Base-by-base conservation (phyloP, 2,113 vertebrate genomes). In the Cynocephalus volans region DNA sequence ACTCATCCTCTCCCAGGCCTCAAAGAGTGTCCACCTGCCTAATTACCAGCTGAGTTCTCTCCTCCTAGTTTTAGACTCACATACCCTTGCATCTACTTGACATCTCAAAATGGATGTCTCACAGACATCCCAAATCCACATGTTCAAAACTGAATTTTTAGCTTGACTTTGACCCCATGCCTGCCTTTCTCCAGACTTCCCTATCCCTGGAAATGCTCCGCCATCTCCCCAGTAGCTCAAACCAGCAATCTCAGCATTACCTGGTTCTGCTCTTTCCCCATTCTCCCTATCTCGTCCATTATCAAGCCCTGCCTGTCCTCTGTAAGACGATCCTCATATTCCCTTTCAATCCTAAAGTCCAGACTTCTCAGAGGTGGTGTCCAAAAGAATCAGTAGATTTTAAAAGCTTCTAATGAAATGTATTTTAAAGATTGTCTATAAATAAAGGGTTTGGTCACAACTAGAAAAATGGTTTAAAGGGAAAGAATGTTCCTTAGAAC, bases 401-500 rank as follows among this genome's bases (percentile, higher is more conserved):
- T 5, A 90, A 93, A 83, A 58, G 19, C 28, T 45, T 65, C 26
- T 77, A n/a, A 70, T 54, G 28, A 73, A 77, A 10, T 83, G 0
- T 31, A 87, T 76, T 75, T 89, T 56, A 75, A 73, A 95, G 58
- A 90, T 56, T 89, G 88, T 83, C 92, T 88, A 83, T 88, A 90
- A 90, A 60, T 14, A 26, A 76, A 93, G 19, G 3, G 12, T 88
- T 90, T 93, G 67, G 89, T 85, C 60, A 56, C 23, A 93, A 64
- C 31, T 41, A 72, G 10, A 94, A 54, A 87, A 72, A 52, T 45
- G 8, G 36, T 48, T 89, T 86, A 81, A 90, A 95, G 24, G 9
- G 33, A 75, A 96, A 88, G 10, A 84, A 31, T 79, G 24, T n/a
- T 48, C 41, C 28, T 56, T n/a, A 73, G 54, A 75, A 77, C 24